A percentile compares a stretch with the other conserved stretches of the same genome.
These are phyloP conservation scores for Paratilapia polleni DNA, from an alignment of 2,113 vertebrate species.

Conservation along the genomic window DNA sequence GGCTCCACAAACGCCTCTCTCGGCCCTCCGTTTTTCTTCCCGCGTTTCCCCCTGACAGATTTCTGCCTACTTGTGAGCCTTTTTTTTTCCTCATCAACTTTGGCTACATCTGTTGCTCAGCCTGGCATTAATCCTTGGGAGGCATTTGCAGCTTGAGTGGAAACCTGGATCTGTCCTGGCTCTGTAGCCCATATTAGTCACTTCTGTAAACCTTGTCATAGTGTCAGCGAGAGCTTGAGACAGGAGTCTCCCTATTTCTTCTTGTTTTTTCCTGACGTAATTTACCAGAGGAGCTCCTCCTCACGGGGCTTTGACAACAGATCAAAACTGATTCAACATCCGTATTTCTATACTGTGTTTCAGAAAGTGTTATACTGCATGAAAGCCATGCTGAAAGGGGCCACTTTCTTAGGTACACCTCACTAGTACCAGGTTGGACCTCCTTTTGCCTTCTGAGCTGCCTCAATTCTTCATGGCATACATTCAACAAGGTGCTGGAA, in stretches of 20 bases:
- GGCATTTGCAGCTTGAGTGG: conserved; percentile 26
- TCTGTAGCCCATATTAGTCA: conserved; percentile 22
- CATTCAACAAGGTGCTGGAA: not conserved
- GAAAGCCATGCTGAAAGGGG: no score
- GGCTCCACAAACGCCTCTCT: conserved; percentile 27
- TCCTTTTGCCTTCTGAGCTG: not conserved
- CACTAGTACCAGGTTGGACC: not conserved
- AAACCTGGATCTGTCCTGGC: conserved; percentile 3
- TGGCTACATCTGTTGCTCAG: conserved; percentile 16
- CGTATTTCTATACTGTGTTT: not conserved
- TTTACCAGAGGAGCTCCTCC: not conserved
- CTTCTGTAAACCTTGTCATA: conserved; percentile 31
- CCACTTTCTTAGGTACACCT: not conserved
- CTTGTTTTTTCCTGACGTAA: conserved; percentile 19
- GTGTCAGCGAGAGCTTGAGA: not conserved
- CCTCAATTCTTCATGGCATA: not conserved
- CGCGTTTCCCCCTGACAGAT: conserved; percentile 13
- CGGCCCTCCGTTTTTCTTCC: conserved; percentile 23
- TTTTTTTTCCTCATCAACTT: conserved; percentile 8
- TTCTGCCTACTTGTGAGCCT: conserved; percentile 25
- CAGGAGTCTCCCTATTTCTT: conserved; percentile 22
- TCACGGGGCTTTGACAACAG: not conserved
- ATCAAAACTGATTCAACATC: not conserved
- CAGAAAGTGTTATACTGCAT: not conserved
- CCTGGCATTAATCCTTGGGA: not conserved